Percentiles rank a stretch among this genome's conserved stretches.
Conservation (phyloP, 2,797 vertebrate genomes). For the Champsocephalus gunnari region DNA sequence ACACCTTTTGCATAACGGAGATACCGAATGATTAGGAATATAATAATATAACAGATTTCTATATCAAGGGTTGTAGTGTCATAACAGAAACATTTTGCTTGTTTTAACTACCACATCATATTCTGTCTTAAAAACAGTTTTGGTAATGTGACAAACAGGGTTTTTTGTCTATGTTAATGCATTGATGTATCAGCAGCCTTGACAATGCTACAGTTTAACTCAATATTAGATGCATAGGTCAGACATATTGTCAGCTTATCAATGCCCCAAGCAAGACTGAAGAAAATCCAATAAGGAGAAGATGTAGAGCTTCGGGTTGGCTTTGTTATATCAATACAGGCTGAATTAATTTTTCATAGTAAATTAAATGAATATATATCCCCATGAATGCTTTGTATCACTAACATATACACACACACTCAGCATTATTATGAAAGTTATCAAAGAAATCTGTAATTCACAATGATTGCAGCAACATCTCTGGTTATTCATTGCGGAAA, state of each 20-base stretch:
- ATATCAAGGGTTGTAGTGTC: not conserved
- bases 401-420: not conserved
- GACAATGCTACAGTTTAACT: not conserved
- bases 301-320: not conserved
- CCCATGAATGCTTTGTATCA: not conserved
- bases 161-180: not conserved
- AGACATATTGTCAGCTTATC: not conserved
- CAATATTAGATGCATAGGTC: not conserved
- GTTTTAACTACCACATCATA: not conserved
- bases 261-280: no score
- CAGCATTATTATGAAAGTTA: not conserved
- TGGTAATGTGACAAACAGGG: not conserved
- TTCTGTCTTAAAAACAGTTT: not conserved
- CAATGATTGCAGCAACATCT: constrained; percentile 19
- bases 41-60: not conserved
- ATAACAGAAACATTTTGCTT: not conserved
- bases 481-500: constrained; percentile 27
- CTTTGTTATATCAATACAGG: constrained; percentile 8
- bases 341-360: not conserved
- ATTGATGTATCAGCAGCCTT: not conserved
- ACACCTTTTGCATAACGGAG: not conserved
- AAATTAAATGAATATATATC: not conserved
- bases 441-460: constrained; percentile 13
- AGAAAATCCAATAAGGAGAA: not conserved
- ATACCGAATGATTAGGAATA: not conserved